phyloP scores from a whole-genome alignment of 2,113 vertebrate genomes.

The Mesocricetus auratus region DNA sequence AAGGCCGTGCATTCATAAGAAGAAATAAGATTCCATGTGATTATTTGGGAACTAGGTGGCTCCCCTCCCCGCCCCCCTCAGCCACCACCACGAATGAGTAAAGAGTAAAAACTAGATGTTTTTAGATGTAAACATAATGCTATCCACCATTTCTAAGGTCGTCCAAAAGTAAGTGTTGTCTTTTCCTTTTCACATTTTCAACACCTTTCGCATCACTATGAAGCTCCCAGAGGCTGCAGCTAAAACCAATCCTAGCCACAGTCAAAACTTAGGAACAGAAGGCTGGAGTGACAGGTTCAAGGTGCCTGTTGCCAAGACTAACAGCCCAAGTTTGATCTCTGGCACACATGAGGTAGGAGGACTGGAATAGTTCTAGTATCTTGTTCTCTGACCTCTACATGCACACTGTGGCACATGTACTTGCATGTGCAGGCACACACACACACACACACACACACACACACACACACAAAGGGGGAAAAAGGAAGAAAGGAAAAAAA shows the following conservation, averaged over 20 bases:
- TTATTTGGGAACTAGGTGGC: no score
- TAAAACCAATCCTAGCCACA: slow-evolving; percentile 45
- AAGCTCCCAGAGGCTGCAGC: slow-evolving; percentile 37
- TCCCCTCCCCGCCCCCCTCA: no score
- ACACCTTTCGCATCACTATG: neutral
- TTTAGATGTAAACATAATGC: neutral
- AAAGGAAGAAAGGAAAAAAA: neutral
- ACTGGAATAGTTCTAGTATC: neutral
- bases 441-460: neutral
- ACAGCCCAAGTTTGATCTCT: neutral
- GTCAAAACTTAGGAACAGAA: slow-evolving; percentile 18
- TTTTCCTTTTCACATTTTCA: slow-evolving; percentile 47
- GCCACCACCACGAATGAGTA: no score
- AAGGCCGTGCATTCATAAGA: no score
- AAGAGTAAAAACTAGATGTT: neutral
- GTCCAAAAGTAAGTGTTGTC: neutral
- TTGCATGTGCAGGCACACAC: neutral
- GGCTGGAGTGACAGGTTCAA: neutral
- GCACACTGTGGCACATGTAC: neutral
- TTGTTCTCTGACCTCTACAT: neutral
- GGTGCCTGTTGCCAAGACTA: neutral
- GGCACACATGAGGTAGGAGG: neutral
- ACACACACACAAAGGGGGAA: neutral
- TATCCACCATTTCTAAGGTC: neutral
- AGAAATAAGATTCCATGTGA: no score